Evolutionary conservation across 1,140 invertebrate species (phyloP).

Genomic region (Aethina tumida): DNA sequence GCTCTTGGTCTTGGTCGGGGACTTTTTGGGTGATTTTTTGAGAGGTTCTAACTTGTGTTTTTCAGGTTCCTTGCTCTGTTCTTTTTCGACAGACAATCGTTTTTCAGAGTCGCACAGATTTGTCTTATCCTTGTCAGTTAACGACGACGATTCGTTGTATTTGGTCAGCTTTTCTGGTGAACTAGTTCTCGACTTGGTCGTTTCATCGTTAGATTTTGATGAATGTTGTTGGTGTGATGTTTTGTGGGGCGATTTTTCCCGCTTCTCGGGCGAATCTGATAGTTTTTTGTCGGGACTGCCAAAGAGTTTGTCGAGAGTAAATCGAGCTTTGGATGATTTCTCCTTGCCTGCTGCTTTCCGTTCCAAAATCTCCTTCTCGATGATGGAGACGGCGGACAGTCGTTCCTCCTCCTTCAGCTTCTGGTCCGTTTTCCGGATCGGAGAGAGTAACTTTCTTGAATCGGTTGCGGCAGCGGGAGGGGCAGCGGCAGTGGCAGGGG

Average conservation of each 20-base stretch:
- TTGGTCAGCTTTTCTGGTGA: constrained; percentile 7
- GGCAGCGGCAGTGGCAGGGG: constrained; percentile 37
- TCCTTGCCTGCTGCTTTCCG: constrained; percentile 42
- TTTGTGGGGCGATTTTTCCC: constrained; percentile 7
- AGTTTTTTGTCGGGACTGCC: constrained; percentile 39
- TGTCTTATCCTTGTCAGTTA: constrained; percentile 21
- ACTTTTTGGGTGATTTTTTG: constrained; percentile 14
- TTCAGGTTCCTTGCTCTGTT: neutral
- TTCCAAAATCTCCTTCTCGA: constrained; percentile 48
- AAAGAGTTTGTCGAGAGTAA: constrained; percentile 41
- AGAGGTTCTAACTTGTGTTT: too few relatives aligned
- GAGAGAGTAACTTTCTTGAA: constrained; percentile 42
- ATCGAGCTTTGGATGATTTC: constrained; percentile 38
- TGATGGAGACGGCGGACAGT: constrained; percentile 10
- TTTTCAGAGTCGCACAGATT: constrained; percentile 18
- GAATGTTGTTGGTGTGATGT: constrained; percentile 2
- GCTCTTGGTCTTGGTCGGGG: constrained; percentile 17
- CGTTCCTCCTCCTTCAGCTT: constrained; percentile 40
- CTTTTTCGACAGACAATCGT: neutral
- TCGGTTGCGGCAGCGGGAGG: constrained; percentile 30
- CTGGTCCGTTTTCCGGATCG: constrained; percentile 62
- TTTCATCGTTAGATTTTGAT: constrained; percentile 5
- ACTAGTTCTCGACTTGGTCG: constrained; percentile 9
- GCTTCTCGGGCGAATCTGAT: too few relatives aligned
- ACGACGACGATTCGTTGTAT: constrained; percentile 10